Evolutionary conservation across 2,113 vertebrate genomes (phyloP).

Genomic region (Himantopus leucocephalus): DNA sequence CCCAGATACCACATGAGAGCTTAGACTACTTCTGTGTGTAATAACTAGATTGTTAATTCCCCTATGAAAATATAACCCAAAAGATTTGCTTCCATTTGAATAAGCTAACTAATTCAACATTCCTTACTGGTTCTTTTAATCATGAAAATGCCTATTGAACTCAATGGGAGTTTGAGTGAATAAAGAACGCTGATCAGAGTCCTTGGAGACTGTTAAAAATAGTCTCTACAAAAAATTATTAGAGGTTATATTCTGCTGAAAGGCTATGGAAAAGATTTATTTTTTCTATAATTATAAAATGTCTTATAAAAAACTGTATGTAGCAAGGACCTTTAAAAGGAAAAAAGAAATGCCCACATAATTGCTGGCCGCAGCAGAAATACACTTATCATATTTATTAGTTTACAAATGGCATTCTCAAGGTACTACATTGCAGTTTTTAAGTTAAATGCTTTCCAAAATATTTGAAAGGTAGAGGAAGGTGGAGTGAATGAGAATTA

Average conservation of each 20-base stretch:
- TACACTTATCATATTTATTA: neutral
- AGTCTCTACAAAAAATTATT: neutral
- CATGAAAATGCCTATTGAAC: neutral
- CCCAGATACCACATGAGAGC: neutral
- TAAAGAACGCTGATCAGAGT: neutral
- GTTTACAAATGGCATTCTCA: neutral
- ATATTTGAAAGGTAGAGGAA: neutral
- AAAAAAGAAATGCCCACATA: neutral
- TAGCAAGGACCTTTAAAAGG: neutral
- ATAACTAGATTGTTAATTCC: neutral
- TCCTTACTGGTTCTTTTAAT: constrained; percentile 5
- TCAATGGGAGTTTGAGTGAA: neutral
- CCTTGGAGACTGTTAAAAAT: constrained; percentile 3
- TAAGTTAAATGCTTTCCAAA: neutral
- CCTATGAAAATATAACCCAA: neutral
- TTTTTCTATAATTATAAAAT: neutral
- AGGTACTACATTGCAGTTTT: neutral
- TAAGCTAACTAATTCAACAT: neutral
- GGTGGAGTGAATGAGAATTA: neutral
- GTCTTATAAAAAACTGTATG: neutral
- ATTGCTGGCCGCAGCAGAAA: neutral
- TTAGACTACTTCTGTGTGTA: neutral
- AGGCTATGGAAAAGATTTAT: neutral
- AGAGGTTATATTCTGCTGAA: neutral
- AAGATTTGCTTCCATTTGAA: constrained; percentile 1